Conservation (phyloP, 2,888 invertebrate genomes). For the Seladonia tumulorum region DNA sequence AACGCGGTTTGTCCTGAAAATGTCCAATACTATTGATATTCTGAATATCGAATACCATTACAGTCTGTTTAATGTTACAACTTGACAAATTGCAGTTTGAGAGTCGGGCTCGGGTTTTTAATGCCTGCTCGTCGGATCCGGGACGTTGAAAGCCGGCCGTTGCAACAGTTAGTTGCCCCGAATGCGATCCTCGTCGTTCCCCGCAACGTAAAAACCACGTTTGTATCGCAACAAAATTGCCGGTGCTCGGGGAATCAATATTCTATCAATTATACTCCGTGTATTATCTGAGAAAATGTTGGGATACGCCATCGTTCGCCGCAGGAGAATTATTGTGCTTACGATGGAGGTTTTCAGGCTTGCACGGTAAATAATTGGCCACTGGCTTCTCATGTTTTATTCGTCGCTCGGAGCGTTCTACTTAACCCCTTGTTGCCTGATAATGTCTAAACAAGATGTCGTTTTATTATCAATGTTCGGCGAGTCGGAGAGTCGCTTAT, state of each 20-base stretch:
- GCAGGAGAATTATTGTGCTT: neutral
- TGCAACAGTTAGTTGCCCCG: neutral
- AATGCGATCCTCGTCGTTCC: neutral
- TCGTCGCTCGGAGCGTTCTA: neutral
- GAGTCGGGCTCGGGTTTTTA: neutral
- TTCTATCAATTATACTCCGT: neutral
- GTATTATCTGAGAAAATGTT: constrained; percentile 6
- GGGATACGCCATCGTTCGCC: neutral
- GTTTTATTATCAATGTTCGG: neutral
- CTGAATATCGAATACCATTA: neutral
- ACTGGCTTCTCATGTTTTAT: neutral
- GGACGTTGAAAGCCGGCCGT: neutral
- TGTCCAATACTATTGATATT: neutral
- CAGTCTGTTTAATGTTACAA: neutral
- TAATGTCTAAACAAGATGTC: neutral
- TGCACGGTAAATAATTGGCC: neutral
- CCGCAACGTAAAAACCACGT: neutral
- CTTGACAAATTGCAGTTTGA: neutral
- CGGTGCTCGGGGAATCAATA: neutral
- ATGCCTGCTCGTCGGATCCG: neutral
- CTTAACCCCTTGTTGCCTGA: neutral
- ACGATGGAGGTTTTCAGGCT: neutral
- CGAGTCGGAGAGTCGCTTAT: too few relatives aligned
- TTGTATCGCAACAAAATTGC: neutral
- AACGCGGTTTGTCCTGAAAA: neutral